Evolutionary conservation across 2,888 invertebrate species (phyloP), one percentile per base, ranked within the genome.

Genomic region (Argynnis bischoffii): DNA sequence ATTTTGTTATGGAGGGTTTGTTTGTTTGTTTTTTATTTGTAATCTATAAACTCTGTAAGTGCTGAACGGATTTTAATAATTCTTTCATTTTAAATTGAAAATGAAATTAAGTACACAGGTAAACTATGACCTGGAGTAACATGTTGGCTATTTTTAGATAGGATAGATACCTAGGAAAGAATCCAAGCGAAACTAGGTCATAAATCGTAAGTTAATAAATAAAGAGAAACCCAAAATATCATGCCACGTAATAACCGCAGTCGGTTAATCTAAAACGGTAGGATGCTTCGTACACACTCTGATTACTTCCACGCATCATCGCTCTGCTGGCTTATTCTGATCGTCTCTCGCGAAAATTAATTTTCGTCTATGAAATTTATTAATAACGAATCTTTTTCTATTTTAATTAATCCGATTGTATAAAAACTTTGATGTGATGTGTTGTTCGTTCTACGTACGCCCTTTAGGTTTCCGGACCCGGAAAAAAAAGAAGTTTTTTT

Each of bases 231-330:
- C 35, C 35, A 61, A 61, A 61, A 21, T 35, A 41, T 31, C 1
- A 26, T 59, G 16, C 35, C 35, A 41, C 50, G 35, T 61, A 41
- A 35, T 51, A 51, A 35, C 4, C 51, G 50, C 59, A 46, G 56
- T 64, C 63, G 63, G 54, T 16, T 54, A 56, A 59, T 65, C 64
- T 41, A 64, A 16, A 31, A 51, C 55, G 35, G 59, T 50, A 18
- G 51, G 56, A 78, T 82, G 75, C 78, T 81, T 87, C 86, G 79
- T 86, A 64, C 82, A 87, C 85, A 88, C 72, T 88, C 87, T 89
- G 84, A 86, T 89, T 84, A 74, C 69, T 65, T 78, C 53, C 75
- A 69, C 78, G 81, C 79, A 59, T 81, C 77, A 88, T 87, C 79
- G 88, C 82, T 72, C 54, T 69, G 73, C 69, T 72, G 70, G 14